phyloP scores from a whole-genome alignment of 1,140 invertebrate species.

The Zophobas atratus region DNA sequence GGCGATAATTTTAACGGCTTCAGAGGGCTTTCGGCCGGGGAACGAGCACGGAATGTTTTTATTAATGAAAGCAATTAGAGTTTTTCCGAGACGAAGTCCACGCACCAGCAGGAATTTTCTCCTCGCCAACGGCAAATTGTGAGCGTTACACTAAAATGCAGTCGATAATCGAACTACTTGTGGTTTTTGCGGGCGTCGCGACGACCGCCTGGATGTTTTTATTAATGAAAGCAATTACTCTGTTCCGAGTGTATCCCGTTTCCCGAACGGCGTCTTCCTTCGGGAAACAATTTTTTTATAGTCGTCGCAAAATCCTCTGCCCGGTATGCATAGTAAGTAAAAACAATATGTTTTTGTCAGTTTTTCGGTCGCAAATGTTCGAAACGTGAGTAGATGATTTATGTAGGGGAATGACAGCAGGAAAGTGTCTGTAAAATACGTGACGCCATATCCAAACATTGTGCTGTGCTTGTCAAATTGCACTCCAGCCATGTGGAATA shows the following conservation, averaged over 20 bases:
- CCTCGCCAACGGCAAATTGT: too few species aligned
- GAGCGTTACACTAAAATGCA: too few species aligned
- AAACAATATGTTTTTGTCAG: slow-evolving; percentile 49
- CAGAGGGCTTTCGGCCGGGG: neutral
- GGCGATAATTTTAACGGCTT: neutral
- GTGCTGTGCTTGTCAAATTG: slow-evolving; percentile 47
- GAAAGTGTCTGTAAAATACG: slow-evolving; percentile 51
- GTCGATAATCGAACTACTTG: too few species aligned
- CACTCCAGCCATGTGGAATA: slow-evolving; percentile 48
- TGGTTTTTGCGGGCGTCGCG: too few species aligned
- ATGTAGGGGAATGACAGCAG: slow-evolving; percentile 49
- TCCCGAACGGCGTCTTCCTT: neutral
- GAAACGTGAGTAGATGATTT: slow-evolving; percentile 49
- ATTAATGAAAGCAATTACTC: too few species aligned
- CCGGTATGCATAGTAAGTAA: slow-evolving; percentile 44
- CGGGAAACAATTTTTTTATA: slow-evolving; percentile 10
- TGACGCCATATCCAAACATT: slow-evolving; percentile 49
- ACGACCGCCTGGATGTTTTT: too few species aligned
- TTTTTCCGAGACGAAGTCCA: too few species aligned
- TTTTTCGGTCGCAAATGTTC: slow-evolving; percentile 49
- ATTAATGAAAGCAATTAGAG: too few species aligned
- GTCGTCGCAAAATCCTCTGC: neutral
- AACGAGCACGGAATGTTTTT: too few species aligned
- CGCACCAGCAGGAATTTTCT: too few species aligned
- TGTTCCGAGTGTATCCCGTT: neutral